Conservation (phyloP, 2,113 vertebrate genomes). For the Burhinus bistriatus region DNA sequence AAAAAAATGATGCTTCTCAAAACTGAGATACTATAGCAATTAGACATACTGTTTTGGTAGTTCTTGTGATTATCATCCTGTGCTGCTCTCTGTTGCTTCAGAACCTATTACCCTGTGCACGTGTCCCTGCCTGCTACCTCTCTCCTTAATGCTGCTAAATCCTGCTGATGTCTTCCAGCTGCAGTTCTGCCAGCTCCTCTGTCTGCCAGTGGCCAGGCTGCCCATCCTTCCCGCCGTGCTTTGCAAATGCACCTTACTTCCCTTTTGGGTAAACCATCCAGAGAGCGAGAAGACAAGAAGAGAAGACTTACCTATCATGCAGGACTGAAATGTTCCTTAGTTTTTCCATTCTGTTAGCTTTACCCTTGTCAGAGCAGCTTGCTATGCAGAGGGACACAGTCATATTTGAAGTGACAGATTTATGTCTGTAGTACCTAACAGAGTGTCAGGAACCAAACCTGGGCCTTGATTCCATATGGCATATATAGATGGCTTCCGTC, state of each 20-base stretch:
- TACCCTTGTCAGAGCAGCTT: slow-evolving; percentile 26
- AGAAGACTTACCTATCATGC: not conserved
- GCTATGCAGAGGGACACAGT: not conserved
- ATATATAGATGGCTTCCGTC: not conserved
- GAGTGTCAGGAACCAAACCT: not conserved
- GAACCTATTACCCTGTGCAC: not conserved
- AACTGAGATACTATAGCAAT: not conserved
- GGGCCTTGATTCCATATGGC: not conserved
- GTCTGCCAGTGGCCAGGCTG: not conserved
- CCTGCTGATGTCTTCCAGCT: not conserved
- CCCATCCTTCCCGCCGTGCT: not conserved
- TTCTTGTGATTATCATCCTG: not conserved
- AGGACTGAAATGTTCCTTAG: not conserved
- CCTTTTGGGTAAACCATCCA: not conserved
- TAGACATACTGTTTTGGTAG: not conserved
- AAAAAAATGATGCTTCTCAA: not conserved
- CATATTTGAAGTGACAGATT: slow-evolving; percentile 28
- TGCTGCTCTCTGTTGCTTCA: not conserved
- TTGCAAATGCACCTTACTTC: not conserved
- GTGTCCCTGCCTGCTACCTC: not conserved
- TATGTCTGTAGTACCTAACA: not conserved
- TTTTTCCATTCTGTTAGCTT: slow-evolving; percentile 1
- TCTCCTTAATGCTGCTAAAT: not conserved
- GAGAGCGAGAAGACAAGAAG: not conserved
- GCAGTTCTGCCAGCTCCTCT: not conserved